Percentiles rank a stretch among this genome's conserved stretches.
phyloP scores from a whole-genome alignment of 2,888 invertebrate genomes.

The Pristionchus mayeri region DNA sequence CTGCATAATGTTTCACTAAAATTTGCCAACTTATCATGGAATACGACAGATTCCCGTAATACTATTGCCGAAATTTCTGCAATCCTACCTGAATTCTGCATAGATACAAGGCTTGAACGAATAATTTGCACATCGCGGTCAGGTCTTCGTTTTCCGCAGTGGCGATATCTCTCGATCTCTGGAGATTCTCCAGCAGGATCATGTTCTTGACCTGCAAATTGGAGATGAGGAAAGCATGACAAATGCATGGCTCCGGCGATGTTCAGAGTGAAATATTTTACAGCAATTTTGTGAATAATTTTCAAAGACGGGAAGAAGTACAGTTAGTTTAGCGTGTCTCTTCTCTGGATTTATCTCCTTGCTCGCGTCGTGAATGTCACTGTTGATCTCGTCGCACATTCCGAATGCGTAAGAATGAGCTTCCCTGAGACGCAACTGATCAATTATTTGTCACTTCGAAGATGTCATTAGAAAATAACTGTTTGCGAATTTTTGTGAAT shows the following conservation, averaged over 20 bases:
- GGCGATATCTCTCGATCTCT: background rate
- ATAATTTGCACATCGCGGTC: background rate
- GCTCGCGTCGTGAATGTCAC: background rate
- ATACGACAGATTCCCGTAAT: no score
- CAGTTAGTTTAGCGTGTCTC: background rate
- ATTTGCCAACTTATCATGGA: no score
- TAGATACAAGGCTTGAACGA: background rate
- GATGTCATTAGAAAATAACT: no score
- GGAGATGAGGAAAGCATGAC: no score
- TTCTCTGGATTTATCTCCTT: background rate
- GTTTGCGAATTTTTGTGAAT: background rate
- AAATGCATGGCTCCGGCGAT: no score
- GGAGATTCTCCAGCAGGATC: background rate
- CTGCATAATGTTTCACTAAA: background rate
- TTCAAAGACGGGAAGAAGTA: background rate
- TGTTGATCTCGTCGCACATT: conserved; percentile 13
- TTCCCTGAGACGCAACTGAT: background rate
- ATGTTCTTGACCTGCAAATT: background rate
- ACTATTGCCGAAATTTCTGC: background rate
- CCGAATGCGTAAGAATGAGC: conserved; percentile 3
- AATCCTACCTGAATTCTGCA: background rate
- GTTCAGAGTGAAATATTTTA: no score
- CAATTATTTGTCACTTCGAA: no score
- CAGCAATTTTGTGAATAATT: no score
- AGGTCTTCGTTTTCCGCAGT: background rate